Percentiles rank a stretch among this genome's conserved stretches.
Evolutionary conservation across 2,113 vertebrate genomes (phyloP).

Genomic region (Phodopus roborovskii): DNA sequence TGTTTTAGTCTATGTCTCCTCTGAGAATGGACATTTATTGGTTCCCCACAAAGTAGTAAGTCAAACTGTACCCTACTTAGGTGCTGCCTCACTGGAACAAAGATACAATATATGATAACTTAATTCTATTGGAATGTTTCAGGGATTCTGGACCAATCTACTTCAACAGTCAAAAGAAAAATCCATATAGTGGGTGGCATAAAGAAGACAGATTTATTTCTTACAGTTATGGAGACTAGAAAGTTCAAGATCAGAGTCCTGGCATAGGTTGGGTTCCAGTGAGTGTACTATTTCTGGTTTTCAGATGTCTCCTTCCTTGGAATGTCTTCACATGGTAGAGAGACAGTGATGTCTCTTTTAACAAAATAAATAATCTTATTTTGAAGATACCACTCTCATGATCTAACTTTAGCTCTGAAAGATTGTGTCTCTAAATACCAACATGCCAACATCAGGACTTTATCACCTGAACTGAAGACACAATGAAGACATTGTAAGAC

Average conservation of each 20-base stretch:
- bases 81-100: neutral
- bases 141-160: neutral
- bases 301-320: neutral
- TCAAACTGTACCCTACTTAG: neutral
- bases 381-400: neutral
- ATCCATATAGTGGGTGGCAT: neutral
- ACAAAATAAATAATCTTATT: neutral
- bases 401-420: neutral
- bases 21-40: neutral
- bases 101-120: neutral
- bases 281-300: neutral
- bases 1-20: neutral
- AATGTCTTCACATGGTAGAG: neutral
- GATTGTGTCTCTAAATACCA: neutral
- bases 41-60: neutral
- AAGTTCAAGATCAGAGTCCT: neutral
- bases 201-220: neutral
- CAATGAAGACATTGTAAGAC: neutral
- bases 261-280: neutral
- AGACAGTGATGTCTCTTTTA: neutral
- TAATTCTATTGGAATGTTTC: neutral
- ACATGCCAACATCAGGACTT: neutral
- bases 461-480: neutral
- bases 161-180: neutral
- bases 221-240: neutral